phyloP scores from a whole-genome alignment of 2,797 vertebrate species.

The Antrozous pallidus region DNA sequence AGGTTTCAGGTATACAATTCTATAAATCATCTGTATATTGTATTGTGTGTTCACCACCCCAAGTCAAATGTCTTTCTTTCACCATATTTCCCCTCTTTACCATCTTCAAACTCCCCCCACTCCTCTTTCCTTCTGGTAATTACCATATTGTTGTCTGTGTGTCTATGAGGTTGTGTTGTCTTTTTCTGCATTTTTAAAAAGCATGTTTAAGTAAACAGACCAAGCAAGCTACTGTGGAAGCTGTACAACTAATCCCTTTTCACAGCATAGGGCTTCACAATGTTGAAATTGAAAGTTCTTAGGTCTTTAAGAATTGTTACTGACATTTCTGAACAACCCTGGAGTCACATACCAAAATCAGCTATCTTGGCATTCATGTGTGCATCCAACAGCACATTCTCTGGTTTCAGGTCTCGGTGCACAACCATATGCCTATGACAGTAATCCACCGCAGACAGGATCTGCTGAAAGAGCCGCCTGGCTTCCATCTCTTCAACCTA shows the following conservation, averaged over 20 bases:
- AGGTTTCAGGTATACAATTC: not conserved
- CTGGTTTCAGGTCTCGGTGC: conserved; percentile 98
- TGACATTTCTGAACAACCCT: conserved; percentile 61
- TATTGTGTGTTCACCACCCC: not conserved
- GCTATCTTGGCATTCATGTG: conserved; percentile 99
- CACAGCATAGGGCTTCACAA: not conserved
- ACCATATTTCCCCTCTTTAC: not conserved
- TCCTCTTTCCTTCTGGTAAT: not conserved
- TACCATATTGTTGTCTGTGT: not conserved
- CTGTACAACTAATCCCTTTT: not conserved
- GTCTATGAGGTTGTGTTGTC: not conserved
- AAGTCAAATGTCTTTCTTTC: not conserved
- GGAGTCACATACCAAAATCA: conserved; percentile 92
- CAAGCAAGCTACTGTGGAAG: not conserved
- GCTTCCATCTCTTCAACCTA: conserved; percentile 96
- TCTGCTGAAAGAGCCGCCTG: conserved; percentile 97
- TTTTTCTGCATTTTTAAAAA: not conserved
- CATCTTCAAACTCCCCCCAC: not conserved
- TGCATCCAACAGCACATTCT: conserved; percentile 96
- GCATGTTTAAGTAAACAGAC: conserved; percentile 1
- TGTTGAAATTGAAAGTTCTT: not conserved
- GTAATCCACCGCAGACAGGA: conserved; percentile 98
- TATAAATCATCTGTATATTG: not conserved
- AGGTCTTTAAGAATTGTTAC: not conserved
- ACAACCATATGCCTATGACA: conserved; percentile 99